Evolutionary conservation across 2,888 invertebrate species (phyloP), one percentile per base, ranked within the genome.

Genomic region (Caenorhabditis sp.): DNA sequence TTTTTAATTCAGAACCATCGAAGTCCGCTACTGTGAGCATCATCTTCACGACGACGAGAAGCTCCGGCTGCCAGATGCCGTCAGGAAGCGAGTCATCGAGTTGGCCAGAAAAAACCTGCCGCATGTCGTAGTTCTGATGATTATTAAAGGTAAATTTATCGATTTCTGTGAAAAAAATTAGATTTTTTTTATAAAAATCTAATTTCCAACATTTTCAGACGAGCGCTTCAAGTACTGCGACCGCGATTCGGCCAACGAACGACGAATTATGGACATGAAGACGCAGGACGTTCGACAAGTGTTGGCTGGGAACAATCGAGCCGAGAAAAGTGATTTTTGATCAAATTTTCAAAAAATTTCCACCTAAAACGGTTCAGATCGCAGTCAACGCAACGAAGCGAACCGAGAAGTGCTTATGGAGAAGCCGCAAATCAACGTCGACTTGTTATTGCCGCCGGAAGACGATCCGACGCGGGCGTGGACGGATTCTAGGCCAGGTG

Each of bases 21-120:
- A 85, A 60, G 86, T 88, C 11, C 83, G 88, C n/a, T 88, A 83
- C 61, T 88, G 88, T 74, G 86, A 86, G 56, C 83, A 85, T 58
- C 88, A 88, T 77, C 72, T 88, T 32, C 88, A 88, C 71, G 85
- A 84, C 13, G 88, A 88, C 58, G 84, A 84, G 44, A 74, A 80
- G 20, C 51, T 86, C 20, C 44, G 85, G 9, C 65, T 86, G 8
- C 86, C 86, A 5, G 82, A 71, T 24, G 65, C 67, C 1, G 82
- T 86, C 1, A 62, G 82, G 28, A 37, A 50, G 9, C 24, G 88
- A 62, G 84, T 87, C 18, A 68, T 77, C n/a, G 85, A 88, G 15
- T 68, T 88, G 74, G 76, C 83, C n/a, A 32, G 70, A 13, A 88
- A 88, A 60, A 64, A 80, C 18, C 72, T 88, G 1, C 86, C 85